Base-by-base conservation (phyloP, 2,888 invertebrate genomes). In the Pristionchus arcanus region DNA sequence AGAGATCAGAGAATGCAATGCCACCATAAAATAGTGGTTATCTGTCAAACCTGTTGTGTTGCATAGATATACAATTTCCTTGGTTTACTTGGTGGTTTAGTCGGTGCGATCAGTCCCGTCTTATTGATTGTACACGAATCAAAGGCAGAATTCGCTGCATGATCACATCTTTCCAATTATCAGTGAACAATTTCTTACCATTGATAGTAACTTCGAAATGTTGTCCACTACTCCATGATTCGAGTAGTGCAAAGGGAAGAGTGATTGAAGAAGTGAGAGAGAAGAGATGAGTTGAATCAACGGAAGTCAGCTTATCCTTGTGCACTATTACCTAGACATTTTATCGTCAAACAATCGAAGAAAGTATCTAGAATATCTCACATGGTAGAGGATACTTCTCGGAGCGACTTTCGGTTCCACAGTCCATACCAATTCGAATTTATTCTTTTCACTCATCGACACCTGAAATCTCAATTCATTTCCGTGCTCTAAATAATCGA, bases 21-120 rank as follows among this genome's bases (percentile, higher is more conserved):
- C 15, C 11, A 59, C 42, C 0, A 19, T 34, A 25, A n/a, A n/a
- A n/a, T n/a, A n/a, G n/a, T n/a, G n/a, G n/a, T n/a, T n/a, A n/a
- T n/a, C n/a, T n/a, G n/a, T n/a, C 31, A 25, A 13, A 91, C 91
- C 90, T 94, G 94, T 87, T 94, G 94, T 1, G 95, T 95, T 11
- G 94, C 94, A 90, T 91, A 95, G 42, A 95, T 94, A 63, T 92
- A 90, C 19, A 93, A 83, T 42, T 92, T 91, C 13, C 91, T 91
- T 1, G 95, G 95, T 55, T 92, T 86, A 31, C 91, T 92, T 16
- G 95, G 95, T 15, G 95, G 94, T 89, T 95, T 95, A 11, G 94
- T 93, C 13, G 95, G 94, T n/a, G 95, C 94, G 13, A 91, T 90
- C 31, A 95, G 85, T 1, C 93, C 94, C 1, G 94, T 94, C 81